Evolutionary conservation across 2,797 vertebrate species (phyloP).

Genomic region (Myiothlypis chrysogaster): DNA sequence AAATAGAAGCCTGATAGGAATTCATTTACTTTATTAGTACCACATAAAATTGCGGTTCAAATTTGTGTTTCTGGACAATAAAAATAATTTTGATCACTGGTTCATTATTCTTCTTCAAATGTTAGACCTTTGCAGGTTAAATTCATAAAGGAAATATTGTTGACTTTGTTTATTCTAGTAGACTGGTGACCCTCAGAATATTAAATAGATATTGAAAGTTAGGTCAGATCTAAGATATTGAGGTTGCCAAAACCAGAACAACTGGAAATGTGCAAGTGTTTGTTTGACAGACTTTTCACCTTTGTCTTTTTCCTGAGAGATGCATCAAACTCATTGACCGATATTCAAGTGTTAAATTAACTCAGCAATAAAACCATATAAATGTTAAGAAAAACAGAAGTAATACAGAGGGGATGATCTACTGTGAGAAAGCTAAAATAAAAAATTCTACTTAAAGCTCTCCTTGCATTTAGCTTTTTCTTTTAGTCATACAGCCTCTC

Average conservation of each 20-base stretch:
- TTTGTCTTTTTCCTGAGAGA: neutral
- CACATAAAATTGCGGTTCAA: neutral
- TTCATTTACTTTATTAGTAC: neutral
- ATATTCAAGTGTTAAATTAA: neutral
- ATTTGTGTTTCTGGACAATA: neutral
- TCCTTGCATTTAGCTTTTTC: neutral
- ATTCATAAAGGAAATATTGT: neutral
- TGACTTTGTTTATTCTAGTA: neutral
- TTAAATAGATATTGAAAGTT: neutral
- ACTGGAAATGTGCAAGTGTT: neutral
- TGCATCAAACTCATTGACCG: neutral
- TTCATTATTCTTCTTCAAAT: neutral
- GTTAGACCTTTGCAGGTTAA: neutral
- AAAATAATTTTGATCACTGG: neutral
- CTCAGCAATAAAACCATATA: neutral
- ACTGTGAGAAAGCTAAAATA: neutral
- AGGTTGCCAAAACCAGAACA: neutral
- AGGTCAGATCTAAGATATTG: neutral
- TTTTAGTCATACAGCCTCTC: neutral
- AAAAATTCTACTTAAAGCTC: neutral
- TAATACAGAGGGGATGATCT: neutral
- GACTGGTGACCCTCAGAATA: neutral
- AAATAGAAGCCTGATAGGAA: neutral
- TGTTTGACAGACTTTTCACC: neutral
- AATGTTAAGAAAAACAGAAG: neutral